Conservation (phyloP, 2,113 vertebrate species). For the Thryonomys swinderianus region DNA sequence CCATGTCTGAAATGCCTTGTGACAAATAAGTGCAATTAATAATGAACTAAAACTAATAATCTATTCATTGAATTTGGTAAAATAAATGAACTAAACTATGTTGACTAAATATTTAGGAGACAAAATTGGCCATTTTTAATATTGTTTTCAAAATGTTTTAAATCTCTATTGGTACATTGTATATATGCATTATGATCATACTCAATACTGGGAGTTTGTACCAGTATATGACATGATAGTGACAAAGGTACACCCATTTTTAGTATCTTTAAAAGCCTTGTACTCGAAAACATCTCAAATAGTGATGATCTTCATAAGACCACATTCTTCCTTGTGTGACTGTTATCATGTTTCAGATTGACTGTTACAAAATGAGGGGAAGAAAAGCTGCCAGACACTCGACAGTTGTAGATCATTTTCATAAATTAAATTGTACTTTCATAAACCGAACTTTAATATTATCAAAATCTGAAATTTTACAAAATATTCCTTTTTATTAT, state of each 20-base stretch:
- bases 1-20: background rate
- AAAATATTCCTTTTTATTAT: background rate
- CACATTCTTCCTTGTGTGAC: background rate
- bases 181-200: too few relatives aligned
- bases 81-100: slow-evolving; percentile 3
- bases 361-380: background rate
- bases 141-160: too few relatives aligned
- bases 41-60: background rate
- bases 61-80: background rate
- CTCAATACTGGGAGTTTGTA: too few relatives aligned
- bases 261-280: background rate
- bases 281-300: background rate
- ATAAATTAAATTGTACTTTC: too few relatives aligned
- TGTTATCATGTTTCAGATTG: background rate
- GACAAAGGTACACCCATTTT: too few relatives aligned
- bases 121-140: background rate
- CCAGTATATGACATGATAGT: too few relatives aligned
- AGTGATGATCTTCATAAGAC: background rate
- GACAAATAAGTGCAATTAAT: background rate
- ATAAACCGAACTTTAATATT: background rate
- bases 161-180: too few relatives aligned
- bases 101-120: slow-evolving; percentile 35
- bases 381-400: background rate
- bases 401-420: slow-evolving; percentile 6
- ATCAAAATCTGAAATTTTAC: slow-evolving; percentile 11